Evolutionary conservation across 2,888 invertebrate genomes (phyloP), one percentile per base, ranked within the genome.

Genomic region (Drosophila kambysellisi): DNA sequence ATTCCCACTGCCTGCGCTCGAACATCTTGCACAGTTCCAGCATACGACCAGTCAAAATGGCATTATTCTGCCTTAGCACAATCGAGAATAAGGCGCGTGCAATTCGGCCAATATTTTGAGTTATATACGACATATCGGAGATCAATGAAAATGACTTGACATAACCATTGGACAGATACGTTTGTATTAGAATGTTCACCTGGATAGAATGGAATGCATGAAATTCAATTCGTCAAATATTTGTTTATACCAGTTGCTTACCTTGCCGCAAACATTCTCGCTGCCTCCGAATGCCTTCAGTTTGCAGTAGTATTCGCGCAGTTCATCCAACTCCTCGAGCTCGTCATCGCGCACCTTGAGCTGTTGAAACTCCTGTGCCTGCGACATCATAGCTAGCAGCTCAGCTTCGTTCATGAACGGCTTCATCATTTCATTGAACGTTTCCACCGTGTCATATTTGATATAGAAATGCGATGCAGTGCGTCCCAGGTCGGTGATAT

Each of bases 391-490:
- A 75, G 95, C 95, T n/a, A 99, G 94, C 35, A 99, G 96, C 77
- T 97, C 97, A 0, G 96, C 95, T 79, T 98, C 97, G 5, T 95
- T 96, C 97, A 99, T 98, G 33, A 96, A 94, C 43, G 96, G 95
- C 66, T 95, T 95, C 75, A 97, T 95, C 91, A 96, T 94, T 76
- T 98, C 97, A 93, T 98, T 98, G 93, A 99, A 98, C 29, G 96
- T 95, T 92, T 98, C 97, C 84, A 99, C 97, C 0, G 99, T 99
- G 83, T 98, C 98, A 91, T 97, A 97, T 76, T 98, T 99, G 72
- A 99, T 97, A 93, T 99, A 99, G 94, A 97, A 99, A 93, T 99
- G 98, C 91, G 99, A 99, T 0, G 99, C 99, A 17, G 98, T 99
- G 64, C 99, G 95, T 0, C 99, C 99, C 77, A 99, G 94, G 93